Base-by-base conservation (phyloP, 2,888 invertebrate species). In the Cheilosia scutellata region DNA sequence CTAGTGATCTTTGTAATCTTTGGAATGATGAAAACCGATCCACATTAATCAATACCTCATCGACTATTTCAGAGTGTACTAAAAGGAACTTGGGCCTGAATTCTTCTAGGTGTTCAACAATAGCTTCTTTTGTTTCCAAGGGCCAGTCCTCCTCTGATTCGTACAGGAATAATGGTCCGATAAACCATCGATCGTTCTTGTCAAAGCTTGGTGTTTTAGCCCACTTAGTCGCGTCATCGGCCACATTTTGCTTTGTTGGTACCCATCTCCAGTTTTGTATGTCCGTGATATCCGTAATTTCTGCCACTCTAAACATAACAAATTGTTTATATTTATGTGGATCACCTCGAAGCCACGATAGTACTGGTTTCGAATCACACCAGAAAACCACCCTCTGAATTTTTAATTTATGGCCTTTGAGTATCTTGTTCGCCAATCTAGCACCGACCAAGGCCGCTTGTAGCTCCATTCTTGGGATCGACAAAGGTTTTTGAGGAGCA, bases 401-500 rank as follows among this genome's bases (percentile, higher is more conserved):
- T n/a, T n/a, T 57, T 4, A 25, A 49, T 9, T 49, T 49, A 42
- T 68, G 51, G 20, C 44, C 11, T 47, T 47, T 40, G 2, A n/a
- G 9, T 7, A 66, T 70, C 1, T 2, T 3, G 1, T 42, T 20
- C 16, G 57, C 70, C 20, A 70, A 31, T 2, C 57, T 5, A 0
- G 57, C 44, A 7, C 53, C 42, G 0, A 66, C 42, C 7, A 66
- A n/a, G 1, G 57, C 57, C 33, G 57, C 70, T n/a, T 57, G 70
- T 13, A 57, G 70, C 25, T 70, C 88, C 55, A 89, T 65, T 25
- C 88, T 44, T 44, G 87, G 88, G 6, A 88, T 88, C 9, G 87
- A 88, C 27, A 88, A 33, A 4, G 72, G 80, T 49, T 87, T 88
- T n/a, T n/a, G n/a, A n/a, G n/a, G n/a, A n/a, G n/a, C 5, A 88